Base-by-base conservation (phyloP, 2,797 vertebrate genomes). In the Galagoides demidoff region DNA sequence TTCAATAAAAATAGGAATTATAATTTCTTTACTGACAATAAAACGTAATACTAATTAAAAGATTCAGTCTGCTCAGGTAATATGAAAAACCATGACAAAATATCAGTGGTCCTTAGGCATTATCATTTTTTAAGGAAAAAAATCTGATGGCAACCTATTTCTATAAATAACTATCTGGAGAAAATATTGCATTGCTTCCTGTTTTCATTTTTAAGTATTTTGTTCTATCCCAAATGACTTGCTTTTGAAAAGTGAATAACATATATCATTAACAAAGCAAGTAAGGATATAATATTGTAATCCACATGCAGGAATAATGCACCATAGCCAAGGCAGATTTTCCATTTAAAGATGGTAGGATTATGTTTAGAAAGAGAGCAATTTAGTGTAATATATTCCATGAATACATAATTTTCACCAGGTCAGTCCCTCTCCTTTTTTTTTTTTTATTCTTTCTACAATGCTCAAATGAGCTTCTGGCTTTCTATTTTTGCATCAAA, bases 351-450 rank as follows among this genome's bases (percentile, higher is more conserved):
- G 93, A 95, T 93, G 93, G 89, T 29, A 91, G 71, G 39, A 85
- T n/a, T 94, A 61, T 11, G 13, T 92, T 93, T 92, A 94, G 96
- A 97, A 95, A 94, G 23, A 92, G 64, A 95, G 63, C 85, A 94
- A 96, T 96, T 97, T 96, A 89, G 29, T 94, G 61, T 97, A 97
- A 97, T 96, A 89, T 97, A 97, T 97, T 97, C 95, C 92, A 96
- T 97, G 94, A 95, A 97, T 96, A 94, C 0, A 3, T 96, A 97
- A 97, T 97, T 97, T 94, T 94, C 89, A 94, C 76, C 86, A 91
- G 96, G 95, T 96, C 96, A 96, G 85, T 61, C 88, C 84, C 85
- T 78, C 93, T 14, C 59, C 87, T 81, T 81, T 78, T 93, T 13
- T 55, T 96, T 95, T 81, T 95, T 85, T 83, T 29, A 77, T 93